These are phyloP conservation scores for Malacoraja senta DNA, from an alignment of 2,797 vertebrate genomes.

Conservation along the genomic window DNA sequence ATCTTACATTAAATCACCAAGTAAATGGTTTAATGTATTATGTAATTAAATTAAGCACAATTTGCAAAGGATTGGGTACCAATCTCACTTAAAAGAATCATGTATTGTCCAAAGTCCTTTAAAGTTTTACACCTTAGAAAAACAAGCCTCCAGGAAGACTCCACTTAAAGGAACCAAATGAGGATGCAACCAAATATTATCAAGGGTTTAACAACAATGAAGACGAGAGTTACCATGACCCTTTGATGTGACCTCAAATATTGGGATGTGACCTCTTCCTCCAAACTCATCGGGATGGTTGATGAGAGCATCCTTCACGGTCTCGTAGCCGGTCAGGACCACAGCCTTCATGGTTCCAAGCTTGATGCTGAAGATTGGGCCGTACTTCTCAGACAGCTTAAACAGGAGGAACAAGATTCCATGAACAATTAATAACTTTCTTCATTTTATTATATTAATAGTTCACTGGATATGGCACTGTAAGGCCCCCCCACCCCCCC, in stretches of 20 bases:
- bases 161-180: background rate
- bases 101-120: background rate
- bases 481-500: too few species aligned
- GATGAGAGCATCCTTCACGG: conserved; percentile 59
- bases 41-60: background rate
- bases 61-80: background rate
- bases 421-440: background rate
- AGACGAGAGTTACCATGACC: conserved; percentile 48
- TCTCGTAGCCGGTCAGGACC: conserved; percentile 52
- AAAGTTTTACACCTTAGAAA: background rate
- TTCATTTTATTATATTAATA: too few species aligned
- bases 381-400: conserved; percentile 55
- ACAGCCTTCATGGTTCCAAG: conserved; percentile 52
- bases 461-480: too few species aligned
- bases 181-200: background rate
- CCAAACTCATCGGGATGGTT: conserved; percentile 56
- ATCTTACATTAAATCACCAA: background rate
- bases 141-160: background rate
- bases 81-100: background rate
- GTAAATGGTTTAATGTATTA: background rate
- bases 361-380: conserved; percentile 53
- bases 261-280: conserved; percentile 53
- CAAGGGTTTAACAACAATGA: background rate
- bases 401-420: background rate
- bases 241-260: conserved; percentile 48